phyloP scores from a whole-genome alignment of 2,113 vertebrate species.

The Tricholaema leucomelas region DNA sequence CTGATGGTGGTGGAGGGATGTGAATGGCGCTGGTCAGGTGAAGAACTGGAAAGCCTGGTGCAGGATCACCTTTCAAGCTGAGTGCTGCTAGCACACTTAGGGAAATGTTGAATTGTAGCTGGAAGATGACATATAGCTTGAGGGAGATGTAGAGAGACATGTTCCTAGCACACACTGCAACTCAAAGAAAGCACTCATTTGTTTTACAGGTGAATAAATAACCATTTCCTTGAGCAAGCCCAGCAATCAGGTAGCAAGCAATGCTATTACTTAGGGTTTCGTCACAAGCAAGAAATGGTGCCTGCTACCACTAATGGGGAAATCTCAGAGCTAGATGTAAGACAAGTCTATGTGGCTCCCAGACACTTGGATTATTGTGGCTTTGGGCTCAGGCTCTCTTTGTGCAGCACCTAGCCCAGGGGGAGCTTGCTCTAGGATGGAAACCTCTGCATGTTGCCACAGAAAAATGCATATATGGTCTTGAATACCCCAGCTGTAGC shows the following conservation, averaged over 20 bases:
- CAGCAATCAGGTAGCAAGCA: background rate
- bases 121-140: conserved; percentile 4
- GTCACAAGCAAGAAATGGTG: background rate
- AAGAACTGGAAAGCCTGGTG: conserved; percentile 1
- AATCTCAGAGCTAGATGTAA: background rate
- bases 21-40: background rate
- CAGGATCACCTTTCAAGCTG: conserved; percentile 36
- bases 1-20: background rate
- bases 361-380: background rate
- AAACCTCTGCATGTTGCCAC: background rate
- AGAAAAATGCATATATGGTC: background rate
- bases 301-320: background rate
- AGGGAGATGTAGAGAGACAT: background rate
- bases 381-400: background rate
- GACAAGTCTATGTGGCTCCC: background rate
- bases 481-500: background rate
- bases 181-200: background rate
- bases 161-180: background rate
- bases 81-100: conserved; percentile 31
- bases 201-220: conserved; percentile 47
- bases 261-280: background rate
- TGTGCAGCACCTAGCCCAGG: background rate
- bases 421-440: background rate
- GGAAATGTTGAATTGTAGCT: conserved; percentile 8
- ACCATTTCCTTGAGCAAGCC: background rate